Evolutionary conservation across 1,140 invertebrate species (phyloP), one percentile per base, ranked within the genome.

Genomic region (Diabrotica virgifera): DNA sequence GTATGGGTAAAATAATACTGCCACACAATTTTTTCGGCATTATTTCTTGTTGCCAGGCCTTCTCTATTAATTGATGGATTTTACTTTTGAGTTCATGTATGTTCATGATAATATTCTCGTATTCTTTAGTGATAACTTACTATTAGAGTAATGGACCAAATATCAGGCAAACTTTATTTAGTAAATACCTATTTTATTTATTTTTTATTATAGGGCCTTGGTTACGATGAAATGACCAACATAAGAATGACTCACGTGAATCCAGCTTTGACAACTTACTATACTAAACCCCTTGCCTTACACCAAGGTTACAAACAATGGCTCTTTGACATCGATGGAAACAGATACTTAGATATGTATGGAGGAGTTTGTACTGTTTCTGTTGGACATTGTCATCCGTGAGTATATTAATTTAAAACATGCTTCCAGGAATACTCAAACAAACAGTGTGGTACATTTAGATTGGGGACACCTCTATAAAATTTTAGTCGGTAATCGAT

Each of bases 341-440:
- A 86, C 69, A 82, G 93, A 72, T 99, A 97, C 80, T 82, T 99
- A 35, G 96, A 99, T 80, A 87, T 97, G 82, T 96, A 97, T 80
- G 96, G 88, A 8, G 97, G 97, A 10, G 97, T 99, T 70, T 95
- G 96, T 4, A 99, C 97, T 0, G 91, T 98, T 36, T 95, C 93
- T 59, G 94, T 98, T n/a, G 97, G 97, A 14, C 96, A 98, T 79
- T 97, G 93, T 79, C 96, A 99, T 84, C 96, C 96, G 93, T 97
- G 86, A 90, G 90, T 24, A 87, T 71, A 24, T 59, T 63, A 5
- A n/a, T 24, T 24, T n/a, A 52, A 64, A 8, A 64, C 11, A 35
- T 24, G 24, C 24, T 24, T 24, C 1, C 24, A 7, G 5, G 12
- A 13, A 56, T 56, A 24, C 5, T 56, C 0, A 14, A 24, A 11